A percentile compares a stretch with the other conserved stretches of the same genome.
Evolutionary conservation across 2,113 vertebrate genomes (phyloP).

Genomic region (Oryzias javanicus): DNA sequence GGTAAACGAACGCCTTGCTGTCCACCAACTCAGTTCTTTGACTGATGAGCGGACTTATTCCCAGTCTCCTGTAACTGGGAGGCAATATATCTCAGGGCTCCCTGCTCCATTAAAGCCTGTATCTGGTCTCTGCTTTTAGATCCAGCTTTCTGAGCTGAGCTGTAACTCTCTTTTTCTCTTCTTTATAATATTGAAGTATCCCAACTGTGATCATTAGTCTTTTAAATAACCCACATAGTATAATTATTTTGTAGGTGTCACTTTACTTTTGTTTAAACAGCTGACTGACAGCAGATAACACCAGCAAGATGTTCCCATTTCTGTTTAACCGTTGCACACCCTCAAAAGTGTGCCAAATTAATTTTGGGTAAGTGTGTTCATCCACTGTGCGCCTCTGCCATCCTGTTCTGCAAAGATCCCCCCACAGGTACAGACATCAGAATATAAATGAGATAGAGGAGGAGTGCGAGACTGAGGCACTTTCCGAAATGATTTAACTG

Average conservation of each 20-base stretch:
- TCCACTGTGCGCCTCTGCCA: constrained; percentile 16
- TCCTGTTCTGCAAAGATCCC: constrained; percentile 30
- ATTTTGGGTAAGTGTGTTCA: constrained; percentile 3
- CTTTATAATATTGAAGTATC: constrained; percentile 7
- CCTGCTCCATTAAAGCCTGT: constrained; percentile 6
- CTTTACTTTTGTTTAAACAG: neutral
- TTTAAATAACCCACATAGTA: constrained; percentile 11
- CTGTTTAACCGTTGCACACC: constrained; percentile 6
- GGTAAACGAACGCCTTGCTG: constrained; percentile 12
- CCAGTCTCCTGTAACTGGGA: constrained; percentile 13
- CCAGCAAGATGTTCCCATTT: constrained; percentile 1
- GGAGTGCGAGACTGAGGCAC: constrained; percentile 36
- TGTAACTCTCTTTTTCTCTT: constrained; percentile 11
- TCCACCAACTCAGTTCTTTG: constrained; percentile 25
- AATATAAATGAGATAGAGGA: constrained; percentile 40
- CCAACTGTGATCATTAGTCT: constrained; percentile 26
- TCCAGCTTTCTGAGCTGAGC: constrained; percentile 8
- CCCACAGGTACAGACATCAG: constrained; percentile 30
- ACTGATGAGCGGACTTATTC: constrained; percentile 34
- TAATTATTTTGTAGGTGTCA: constrained; percentile 1
- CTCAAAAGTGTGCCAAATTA: constrained; percentile 30
- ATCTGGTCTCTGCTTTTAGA: constrained; percentile 35
- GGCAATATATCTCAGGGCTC: constrained; percentile 20
- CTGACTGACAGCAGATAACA: constrained; percentile 4
- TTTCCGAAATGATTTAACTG: constrained; percentile 58